These are phyloP conservation scores for Ditylenchus dipsaci DNA, from an alignment of 1,140 invertebrate genomes.

Conservation along the genomic window DNA sequence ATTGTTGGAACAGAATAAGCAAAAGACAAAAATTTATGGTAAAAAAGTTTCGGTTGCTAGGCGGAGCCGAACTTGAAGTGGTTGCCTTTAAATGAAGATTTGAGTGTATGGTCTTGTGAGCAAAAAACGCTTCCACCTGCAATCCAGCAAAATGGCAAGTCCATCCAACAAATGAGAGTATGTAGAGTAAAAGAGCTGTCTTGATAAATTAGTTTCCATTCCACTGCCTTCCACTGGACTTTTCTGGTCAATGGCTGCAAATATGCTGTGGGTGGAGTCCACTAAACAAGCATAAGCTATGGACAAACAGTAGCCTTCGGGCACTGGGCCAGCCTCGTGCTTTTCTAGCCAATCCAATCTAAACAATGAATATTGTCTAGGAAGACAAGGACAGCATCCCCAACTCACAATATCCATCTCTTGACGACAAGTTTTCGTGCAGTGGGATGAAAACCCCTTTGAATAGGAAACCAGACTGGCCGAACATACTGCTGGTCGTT, in stretches of 20 bases:
- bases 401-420: slow-evolving; percentile 35
- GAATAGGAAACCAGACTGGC: slow-evolving; percentile 33
- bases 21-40: too few relatives aligned
- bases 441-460: slow-evolving; percentile 41
- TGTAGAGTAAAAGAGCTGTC: slow-evolving; percentile 82
- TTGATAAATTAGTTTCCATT: slow-evolving; percentile 50
- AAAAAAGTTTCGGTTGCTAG: too few relatives aligned
- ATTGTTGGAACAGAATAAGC: too few relatives aligned
- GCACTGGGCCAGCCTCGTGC: slow-evolving; percentile 81
- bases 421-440: slow-evolving; percentile 43
- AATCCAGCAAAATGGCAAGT: slow-evolving; percentile 82
- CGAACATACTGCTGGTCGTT: not conserved
- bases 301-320: slow-evolving; percentile 90
- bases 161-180: slow-evolving; percentile 89
- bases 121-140: too few relatives aligned
- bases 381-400: not conserved
- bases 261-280: slow-evolving; percentile 67
- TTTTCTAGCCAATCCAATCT: slow-evolving; percentile 92
- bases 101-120: too few relatives aligned
- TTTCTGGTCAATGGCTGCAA: slow-evolving; percentile 43
- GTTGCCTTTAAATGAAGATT: too few relatives aligned
- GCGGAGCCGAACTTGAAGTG: too few relatives aligned
- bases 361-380: slow-evolving; percentile 39
- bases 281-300: slow-evolving; percentile 84
- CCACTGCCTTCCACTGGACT: slow-evolving; percentile 1